A percentile compares a stretch with the other conserved stretches of the same genome.
phyloP scores from a whole-genome alignment of 2,888 invertebrate genomes.

The Cepaea hortensis region DNA sequence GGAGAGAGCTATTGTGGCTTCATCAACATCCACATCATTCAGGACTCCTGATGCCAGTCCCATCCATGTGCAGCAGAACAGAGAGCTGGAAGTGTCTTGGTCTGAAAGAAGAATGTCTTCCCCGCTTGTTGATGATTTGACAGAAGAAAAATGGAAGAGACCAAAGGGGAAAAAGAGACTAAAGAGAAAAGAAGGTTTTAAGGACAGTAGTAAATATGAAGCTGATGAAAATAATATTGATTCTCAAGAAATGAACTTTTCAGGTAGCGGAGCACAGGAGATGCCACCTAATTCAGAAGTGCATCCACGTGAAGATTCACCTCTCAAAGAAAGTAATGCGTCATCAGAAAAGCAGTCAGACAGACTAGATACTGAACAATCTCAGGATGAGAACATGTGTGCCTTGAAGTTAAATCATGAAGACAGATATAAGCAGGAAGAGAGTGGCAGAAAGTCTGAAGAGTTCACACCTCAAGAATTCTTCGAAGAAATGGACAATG shows the following conservation, averaged over 20 bases:
- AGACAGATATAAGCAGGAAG: slow-evolving; percentile 1
- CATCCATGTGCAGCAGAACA: not conserved
- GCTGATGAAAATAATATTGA: not conserved
- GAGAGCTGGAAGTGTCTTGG: slow-evolving; percentile 41
- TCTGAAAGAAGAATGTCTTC: slow-evolving; percentile 45
- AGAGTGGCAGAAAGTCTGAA: slow-evolving; percentile 11
- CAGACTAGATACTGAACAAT: not conserved
- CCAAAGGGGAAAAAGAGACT: slow-evolving; percentile 22
- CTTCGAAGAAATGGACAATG: slow-evolving; percentile 20
- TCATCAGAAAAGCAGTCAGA: not conserved
- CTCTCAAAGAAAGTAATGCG: not conserved
- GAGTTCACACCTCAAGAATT: slow-evolving; percentile 25
- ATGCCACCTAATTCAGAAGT: not conserved
- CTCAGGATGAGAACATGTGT: not conserved
- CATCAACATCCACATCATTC: slow-evolving; percentile 1
- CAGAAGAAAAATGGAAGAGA: slow-evolving; percentile 26
- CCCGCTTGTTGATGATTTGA: slow-evolving; percentile 31
- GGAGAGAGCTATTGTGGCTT: slow-evolving; percentile 19
- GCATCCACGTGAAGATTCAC: not conserved
- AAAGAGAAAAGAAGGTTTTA: slow-evolving; percentile 19
- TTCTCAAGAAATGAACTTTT: not conserved
- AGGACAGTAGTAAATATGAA: not conserved
- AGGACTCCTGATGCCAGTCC: slow-evolving; percentile 44
- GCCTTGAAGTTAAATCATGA: not conserved
- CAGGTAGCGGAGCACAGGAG: not conserved